Percentiles rank a stretch among this genome's conserved stretches.
These are phyloP conservation scores for Rhea americana DNA, from an alignment of 2,113 vertebrate genomes.

Conservation along the genomic window DNA sequence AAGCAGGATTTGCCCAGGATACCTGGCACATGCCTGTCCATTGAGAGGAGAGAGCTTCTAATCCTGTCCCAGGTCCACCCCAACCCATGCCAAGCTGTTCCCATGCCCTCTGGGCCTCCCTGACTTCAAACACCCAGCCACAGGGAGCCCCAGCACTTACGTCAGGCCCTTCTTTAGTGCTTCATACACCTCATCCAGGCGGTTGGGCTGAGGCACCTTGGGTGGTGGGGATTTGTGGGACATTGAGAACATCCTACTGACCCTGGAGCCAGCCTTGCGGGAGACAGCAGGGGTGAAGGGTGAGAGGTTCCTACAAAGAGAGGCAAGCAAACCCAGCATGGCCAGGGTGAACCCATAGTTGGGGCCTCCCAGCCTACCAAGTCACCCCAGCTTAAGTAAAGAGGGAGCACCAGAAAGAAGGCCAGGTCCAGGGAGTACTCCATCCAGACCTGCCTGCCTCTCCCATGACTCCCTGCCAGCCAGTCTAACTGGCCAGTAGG, in stretches of 20 bases:
- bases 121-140: background rate
- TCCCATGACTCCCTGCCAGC: background rate
- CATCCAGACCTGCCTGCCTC: background rate
- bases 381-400: background rate
- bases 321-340: background rate
- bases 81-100: background rate
- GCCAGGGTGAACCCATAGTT: background rate
- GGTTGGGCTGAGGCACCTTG: slow-evolving; percentile 93
- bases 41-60: background rate
- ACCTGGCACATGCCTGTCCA: background rate
- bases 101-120: background rate
- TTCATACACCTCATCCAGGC: slow-evolving; percentile 90
- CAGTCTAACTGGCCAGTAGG: fast-evolving
- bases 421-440: background rate
- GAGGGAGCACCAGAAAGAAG: background rate
- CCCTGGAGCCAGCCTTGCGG: slow-evolving; percentile 88
- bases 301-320: slow-evolving; percentile 79
- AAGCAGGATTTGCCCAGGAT: background rate
- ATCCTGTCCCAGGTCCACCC: background rate
- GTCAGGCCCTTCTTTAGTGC: slow-evolving; percentile 92
- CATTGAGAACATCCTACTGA: slow-evolving; percentile 93
- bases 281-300: slow-evolving; percentile 89
- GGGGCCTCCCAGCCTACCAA: background rate
- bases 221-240: slow-evolving; percentile 88
- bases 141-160: slow-evolving; percentile 75